Base-by-base conservation (phyloP, 2,888 invertebrate species). In the Erannis defoliaria region DNA sequence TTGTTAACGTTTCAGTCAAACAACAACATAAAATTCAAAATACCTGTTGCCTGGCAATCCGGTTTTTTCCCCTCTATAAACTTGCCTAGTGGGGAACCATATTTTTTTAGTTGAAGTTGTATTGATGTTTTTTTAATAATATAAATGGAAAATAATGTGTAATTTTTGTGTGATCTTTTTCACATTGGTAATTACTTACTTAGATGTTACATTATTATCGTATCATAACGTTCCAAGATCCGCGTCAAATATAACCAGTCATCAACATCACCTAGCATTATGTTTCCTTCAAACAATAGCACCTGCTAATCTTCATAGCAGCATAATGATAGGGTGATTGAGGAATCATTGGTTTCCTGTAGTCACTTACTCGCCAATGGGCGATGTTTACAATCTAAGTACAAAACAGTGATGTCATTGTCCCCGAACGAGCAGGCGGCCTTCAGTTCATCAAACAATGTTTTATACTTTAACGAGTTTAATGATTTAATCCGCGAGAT, bases 391-490 rank as follows among this genome's bases (percentile, higher is more conserved):
- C 56, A 35, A 19, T 48, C 48, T 48, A 46, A 48, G 62, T 53
- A 53, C 48, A 53, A 51, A 56, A 62, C 56, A 62, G 48, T 62
- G 62, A 62, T 62, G 62, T 62, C 62, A 62, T 62, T 61, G 50
- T 37, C 37, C 31, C 19, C 35, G 29, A 19, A 16, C 14, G 43
- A 49, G 45, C 18, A 5, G 43, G 5, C 46, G 62, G 46, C 62
- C 62, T 62, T 62, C 62, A 23, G 35, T 31, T 42, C 53, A 16
- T 48, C 53, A 57, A 62, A 62, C 62, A 62, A 57, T 62, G 56
- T 53, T 61, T 62, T 12, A 56, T 48, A 51, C 53, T 48, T 53
- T 62, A 40, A 51, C 40, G 51, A 51, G 40, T 40, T 38, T 50
- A 50, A 50, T 50, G 16, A 38, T 38, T 54, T 45, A 62, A 56